Evolutionary conservation across 2,797 vertebrate genomes (phyloP), one percentile per base, ranked within the genome.

Genomic region (Acanthiza pusilla): DNA sequence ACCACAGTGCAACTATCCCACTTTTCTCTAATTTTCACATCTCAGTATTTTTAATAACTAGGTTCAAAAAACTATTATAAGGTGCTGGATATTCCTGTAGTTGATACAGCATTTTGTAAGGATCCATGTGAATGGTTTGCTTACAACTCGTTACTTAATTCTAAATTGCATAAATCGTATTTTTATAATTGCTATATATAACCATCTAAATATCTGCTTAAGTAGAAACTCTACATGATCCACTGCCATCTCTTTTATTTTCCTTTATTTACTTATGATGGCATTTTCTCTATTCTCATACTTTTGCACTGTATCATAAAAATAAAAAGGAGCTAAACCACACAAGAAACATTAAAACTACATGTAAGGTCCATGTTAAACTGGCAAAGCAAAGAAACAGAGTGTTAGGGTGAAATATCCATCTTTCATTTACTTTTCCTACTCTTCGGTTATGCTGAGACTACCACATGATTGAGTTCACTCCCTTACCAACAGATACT

Each of bases 31-130:
- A 76, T 92, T 88, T 84, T 92, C 43, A 40, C 14, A 26, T 43
- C 16, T n/a, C 43, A 70, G 5, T 92, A 70, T 91, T 94, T 93
- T 89, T 71, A 93, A 85, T 40, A 84, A 85, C 82, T 58, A 86
- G 20, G 54, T 61, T 8, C 36, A 60, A 92, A 60, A 88, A 89
- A 30, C 29, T 51, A 20, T 22, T 48, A 9, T 29, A 71, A 67
- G 40, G 43, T 88, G 32, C 13, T 43, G 30, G 53, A 63, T 66
- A 15, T 55, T 92, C 45, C 36, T 40, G 10, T 2, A 73, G 76
- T 19, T 50, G 30, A 60, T 57, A 63, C 0, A 77, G 15, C 21
- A 74, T 80, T 91, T 75, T 67, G 18, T 43, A 93, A 76, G 32
- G 92, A 86, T 73, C 32, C 7, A 25, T 16, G n/a, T 62, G 17